phyloP scores from a whole-genome alignment of 2,888 invertebrate species.

The Trachelus iudaicus region DNA sequence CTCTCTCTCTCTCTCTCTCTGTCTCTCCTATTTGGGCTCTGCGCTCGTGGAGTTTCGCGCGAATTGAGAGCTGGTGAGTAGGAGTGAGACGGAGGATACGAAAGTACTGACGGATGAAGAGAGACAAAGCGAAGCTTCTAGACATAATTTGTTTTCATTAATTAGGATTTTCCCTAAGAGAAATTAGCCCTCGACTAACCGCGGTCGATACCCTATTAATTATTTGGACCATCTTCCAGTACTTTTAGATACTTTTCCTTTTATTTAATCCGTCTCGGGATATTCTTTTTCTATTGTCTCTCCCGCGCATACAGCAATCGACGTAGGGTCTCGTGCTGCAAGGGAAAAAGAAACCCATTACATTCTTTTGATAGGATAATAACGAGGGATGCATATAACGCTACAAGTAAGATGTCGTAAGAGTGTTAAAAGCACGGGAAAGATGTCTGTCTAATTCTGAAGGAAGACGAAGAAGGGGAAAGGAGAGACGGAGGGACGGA shows the following conservation, averaged over 20 bases:
- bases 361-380: neutral
- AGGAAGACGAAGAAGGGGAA: neutral
- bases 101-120: neutral
- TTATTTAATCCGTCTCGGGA: neutral
- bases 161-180: constrained; percentile 48
- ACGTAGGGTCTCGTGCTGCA: neutral
- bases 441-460: constrained; percentile 35
- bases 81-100: neutral
- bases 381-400: neutral
- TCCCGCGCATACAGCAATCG: neutral
- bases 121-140: neutral
- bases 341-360: neutral
- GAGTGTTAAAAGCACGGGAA: constrained; percentile 34
- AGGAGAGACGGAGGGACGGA: neutral
- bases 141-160: constrained; percentile 49
- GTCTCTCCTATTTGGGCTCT: neutral
- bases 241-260: neutral
- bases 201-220: constrained; percentile 6
- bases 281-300: neutral
- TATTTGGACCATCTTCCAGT: constrained; percentile 7
- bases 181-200: constrained; percentile 17
- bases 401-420: neutral
- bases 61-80: neutral
- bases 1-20: constrained; percentile 23
- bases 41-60: neutral